phyloP scores from a whole-genome alignment of 2,113 vertebrate species.

The Dipodomys spectabilis region DNA sequence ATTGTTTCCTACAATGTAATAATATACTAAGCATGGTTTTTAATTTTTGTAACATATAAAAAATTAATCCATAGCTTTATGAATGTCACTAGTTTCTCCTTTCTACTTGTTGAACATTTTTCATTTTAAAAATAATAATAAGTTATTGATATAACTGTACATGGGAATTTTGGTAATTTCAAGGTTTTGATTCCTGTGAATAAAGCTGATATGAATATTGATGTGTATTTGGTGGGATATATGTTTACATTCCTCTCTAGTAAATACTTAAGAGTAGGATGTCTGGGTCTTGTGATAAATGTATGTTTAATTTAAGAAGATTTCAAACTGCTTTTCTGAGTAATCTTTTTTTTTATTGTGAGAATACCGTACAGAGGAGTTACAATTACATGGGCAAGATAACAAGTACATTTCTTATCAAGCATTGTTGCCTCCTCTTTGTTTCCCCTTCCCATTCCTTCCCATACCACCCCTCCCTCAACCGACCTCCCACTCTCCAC shows the following conservation, averaged over 20 bases:
- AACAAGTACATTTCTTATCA: no score
- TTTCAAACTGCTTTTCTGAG: neutral
- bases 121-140: neutral
- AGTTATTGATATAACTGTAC: slow-evolving; percentile 4
- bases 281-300: neutral
- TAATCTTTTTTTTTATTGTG: neutral
- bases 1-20: neutral
- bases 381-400: no score
- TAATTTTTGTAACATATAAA: neutral
- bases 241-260: neutral
- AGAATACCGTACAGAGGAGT: no score
- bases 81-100: neutral
- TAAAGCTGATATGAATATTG: neutral
- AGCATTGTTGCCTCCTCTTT: no score
- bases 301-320: neutral
- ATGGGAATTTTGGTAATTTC: neutral
- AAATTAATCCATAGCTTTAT: neutral
- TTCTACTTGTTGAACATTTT: neutral
- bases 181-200: neutral
- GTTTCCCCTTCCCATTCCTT: no score
- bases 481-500: no score
- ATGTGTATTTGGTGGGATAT: neutral
- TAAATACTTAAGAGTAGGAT: neutral
- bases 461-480: no score
- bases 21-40: neutral